Percentiles rank a stretch among this genome's conserved stretches.
These are phyloP conservation scores for Andrena praecox DNA, from an alignment of 2,888 invertebrate genomes.

Conservation along the genomic window DNA sequence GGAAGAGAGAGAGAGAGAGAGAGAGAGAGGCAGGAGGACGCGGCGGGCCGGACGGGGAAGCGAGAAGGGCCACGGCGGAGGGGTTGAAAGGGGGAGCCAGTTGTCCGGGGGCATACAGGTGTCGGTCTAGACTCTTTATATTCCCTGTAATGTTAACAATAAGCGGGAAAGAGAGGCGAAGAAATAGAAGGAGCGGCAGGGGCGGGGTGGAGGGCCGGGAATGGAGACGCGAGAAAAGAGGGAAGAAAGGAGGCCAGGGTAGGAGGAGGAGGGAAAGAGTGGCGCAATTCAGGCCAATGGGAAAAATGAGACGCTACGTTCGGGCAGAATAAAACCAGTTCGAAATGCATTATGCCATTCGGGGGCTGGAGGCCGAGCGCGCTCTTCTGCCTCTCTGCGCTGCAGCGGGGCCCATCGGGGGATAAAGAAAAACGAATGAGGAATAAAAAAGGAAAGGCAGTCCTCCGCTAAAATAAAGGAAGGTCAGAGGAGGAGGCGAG, in stretches of 20 bases:
- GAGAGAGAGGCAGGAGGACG: constrained; percentile 22
- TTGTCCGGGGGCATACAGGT: constrained; percentile 80
- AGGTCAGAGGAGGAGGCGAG: constrained; percentile 52
- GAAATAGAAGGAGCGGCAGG: constrained; percentile 29
- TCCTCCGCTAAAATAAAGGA: constrained; percentile 61
- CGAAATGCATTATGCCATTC: constrained; percentile 78
- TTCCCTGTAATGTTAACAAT: constrained; percentile 43
- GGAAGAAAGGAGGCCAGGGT: constrained; percentile 45
- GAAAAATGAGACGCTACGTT: constrained; percentile 74
- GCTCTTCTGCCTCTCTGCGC: constrained; percentile 62
- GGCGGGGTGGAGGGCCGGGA: constrained; percentile 51
- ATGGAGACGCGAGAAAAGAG: constrained; percentile 69
- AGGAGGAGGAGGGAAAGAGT: constrained; percentile 62
- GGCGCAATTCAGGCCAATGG: constrained; percentile 74
- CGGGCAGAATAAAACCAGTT: constrained; percentile 80
- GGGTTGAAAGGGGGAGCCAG: constrained; percentile 46
- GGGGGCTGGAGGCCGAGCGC: constrained; percentile 63
- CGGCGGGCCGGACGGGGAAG: background rate
- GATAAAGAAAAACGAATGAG: constrained; percentile 78
- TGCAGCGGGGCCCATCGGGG: constrained; percentile 75
- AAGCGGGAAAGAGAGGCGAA: constrained; percentile 50
- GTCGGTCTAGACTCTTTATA: constrained; percentile 84
- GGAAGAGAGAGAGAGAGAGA: constrained; percentile 10
- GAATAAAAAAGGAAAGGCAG: constrained; percentile 74
- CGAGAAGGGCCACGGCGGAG: background rate